phyloP scores from a whole-genome alignment of 1,140 invertebrate species.

The Venturia canescens region DNA sequence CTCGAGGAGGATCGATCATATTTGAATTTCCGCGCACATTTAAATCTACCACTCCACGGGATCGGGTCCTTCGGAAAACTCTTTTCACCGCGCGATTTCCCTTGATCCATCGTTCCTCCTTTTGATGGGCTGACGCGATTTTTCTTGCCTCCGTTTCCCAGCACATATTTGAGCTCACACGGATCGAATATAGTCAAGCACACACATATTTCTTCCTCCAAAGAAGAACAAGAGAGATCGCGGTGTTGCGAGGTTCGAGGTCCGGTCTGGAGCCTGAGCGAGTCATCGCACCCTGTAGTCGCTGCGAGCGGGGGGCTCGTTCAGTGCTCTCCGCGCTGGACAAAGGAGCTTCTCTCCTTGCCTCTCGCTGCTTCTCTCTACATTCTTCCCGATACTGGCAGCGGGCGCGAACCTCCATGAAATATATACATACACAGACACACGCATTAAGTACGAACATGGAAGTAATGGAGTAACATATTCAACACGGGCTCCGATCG shows the following conservation, averaged over 20 bases:
- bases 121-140: too few relatives aligned
- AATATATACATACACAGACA: not conserved
- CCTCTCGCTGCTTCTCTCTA: slow-evolving; percentile 40
- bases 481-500: not conserved
- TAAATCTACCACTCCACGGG: too few relatives aligned
- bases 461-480: not conserved
- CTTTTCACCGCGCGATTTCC: too few relatives aligned
- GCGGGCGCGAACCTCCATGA: not conserved
- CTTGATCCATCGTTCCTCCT: too few relatives aligned
- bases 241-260: slow-evolving; percentile 16
- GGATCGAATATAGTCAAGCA: not conserved
- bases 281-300: slow-evolving; percentile 48
- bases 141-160: too few relatives aligned
- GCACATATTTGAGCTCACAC: too few relatives aligned
- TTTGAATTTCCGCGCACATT: too few relatives aligned
- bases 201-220: not conserved
- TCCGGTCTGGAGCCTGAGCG: slow-evolving; percentile 32
- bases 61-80: too few relatives aligned
- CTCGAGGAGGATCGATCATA: too few relatives aligned
- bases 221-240: slow-evolving; percentile 42
- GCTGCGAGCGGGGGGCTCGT: not conserved
- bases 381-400: slow-evolving; percentile 23
- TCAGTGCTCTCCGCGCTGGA: not conserved
- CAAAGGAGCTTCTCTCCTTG: slow-evolving; percentile 19
- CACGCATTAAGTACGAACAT: not conserved